A percentile compares a stretch with the other conserved stretches of the same genome.
phyloP scores from a whole-genome alignment of 2,888 invertebrate genomes.

The Ctena decussata region DNA sequence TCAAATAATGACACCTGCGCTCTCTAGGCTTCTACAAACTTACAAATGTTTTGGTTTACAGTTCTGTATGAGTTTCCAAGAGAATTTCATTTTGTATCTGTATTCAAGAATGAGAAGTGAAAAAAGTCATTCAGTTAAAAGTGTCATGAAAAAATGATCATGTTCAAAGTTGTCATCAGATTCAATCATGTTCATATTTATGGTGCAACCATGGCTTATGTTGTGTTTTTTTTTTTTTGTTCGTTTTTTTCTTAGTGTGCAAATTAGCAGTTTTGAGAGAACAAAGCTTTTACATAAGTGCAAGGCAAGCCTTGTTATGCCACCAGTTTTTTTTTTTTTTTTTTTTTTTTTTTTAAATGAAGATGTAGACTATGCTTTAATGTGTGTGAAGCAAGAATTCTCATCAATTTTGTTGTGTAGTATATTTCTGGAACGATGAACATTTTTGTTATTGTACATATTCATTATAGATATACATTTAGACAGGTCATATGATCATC shows the following conservation, averaged over 20 bases:
- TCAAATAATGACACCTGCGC: slow-evolving; percentile 6
- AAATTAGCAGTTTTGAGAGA: slow-evolving; percentile 5
- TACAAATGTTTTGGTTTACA: not conserved
- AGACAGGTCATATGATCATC: slow-evolving; percentile 38
- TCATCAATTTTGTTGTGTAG: slow-evolving; percentile 4
- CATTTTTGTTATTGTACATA: slow-evolving; percentile 23
- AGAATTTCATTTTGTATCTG: not conserved
- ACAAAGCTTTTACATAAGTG: not conserved
- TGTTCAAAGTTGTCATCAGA: not conserved
- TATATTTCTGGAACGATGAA: not conserved
- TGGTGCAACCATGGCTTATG: slow-evolving; percentile 10
- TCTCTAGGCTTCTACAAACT: not conserved
- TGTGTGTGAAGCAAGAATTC: not conserved
- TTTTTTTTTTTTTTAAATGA: not conserved
- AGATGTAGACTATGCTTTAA: not conserved
- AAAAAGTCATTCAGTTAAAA: not conserved
- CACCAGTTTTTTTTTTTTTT: no score
- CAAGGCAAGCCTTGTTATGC: slow-evolving; percentile 15
- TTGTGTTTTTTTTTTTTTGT: slow-evolving; percentile 5
- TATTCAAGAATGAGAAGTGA: not conserved
- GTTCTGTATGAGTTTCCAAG: not conserved
- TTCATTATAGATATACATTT: slow-evolving; percentile 17
- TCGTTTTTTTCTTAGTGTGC: slow-evolving; percentile 3
- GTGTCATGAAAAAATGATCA: not conserved
- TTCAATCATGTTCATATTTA: slow-evolving; percentile 6